Base-by-base conservation (phyloP, 2,113 vertebrate species). In the Pelodiscus sinensis region DNA sequence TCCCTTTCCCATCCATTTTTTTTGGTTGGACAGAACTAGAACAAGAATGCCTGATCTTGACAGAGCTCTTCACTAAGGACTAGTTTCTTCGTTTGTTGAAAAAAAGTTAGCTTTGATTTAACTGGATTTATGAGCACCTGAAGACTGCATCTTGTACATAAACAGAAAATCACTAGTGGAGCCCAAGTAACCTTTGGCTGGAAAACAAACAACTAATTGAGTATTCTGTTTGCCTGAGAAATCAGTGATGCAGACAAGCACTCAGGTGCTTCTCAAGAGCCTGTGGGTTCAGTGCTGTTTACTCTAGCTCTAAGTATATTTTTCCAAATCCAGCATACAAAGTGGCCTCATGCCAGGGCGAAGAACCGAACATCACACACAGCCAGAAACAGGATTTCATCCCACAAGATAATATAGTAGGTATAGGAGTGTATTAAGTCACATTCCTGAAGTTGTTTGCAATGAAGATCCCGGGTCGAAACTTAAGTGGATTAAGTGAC, bases 311-410 rank as follows among this genome's bases (percentile, higher is more conserved):
- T 1, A 18, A 78, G 82, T 44, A 79, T 73, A 81, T 90, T 88
- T 92, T 79, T 51, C 50, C 58, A 91, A 79, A 81, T 24, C 8
- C 57, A 78, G 19, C 0, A 0, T 35, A 86, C 90, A 55, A 90
- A 6, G 3, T 19, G 10, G 21, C 25, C 52, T 58, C 8, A 2
- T 1, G 1, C 2, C 6, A 62, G 6, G 10, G 12, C 2, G 3
- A 6, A 4, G 80, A 81, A 24, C 1, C 18, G 52, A 93, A 55
- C 29, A 60, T 0, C 13, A 31, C 21, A 50, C 6, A 1, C 62
- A 35, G 31, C 2, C n/a, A 83, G 78, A 77, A 25, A 4, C 24
- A 81, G 44, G 56, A 7, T 4, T 51, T 27, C 80, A 52, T 0
- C 2, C 3, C 31, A 35, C 16, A 51, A 16, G 18, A 22, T 1